Conservation (phyloP, 1,140 invertebrate species). For the Dufourea novaeangliae region DNA sequence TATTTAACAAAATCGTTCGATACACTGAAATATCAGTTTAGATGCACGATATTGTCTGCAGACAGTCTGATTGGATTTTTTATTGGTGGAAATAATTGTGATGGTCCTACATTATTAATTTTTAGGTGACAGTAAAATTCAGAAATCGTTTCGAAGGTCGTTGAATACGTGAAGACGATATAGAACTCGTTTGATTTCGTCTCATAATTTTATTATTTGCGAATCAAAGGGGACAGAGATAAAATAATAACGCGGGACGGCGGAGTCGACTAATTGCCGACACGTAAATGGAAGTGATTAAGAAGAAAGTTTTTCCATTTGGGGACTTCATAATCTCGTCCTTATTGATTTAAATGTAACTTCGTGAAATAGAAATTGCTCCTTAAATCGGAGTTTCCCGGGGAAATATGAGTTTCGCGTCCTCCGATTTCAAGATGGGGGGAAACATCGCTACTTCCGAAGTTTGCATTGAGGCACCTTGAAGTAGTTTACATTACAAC, state of each 20-base stretch:
- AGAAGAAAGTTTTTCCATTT: conserved; percentile 47
- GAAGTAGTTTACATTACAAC: not conserved
- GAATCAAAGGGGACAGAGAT: conserved; percentile 19
- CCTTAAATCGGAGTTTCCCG: not conserved
- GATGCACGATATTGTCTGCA: too few species aligned
- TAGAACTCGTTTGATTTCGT: not conserved
- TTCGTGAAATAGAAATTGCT: conserved; percentile 28
- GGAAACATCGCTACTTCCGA: conserved; percentile 14
- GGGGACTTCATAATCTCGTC: conserved; percentile 33
- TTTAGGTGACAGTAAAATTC: too few species aligned
- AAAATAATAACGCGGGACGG: conserved; percentile 9
- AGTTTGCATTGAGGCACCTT: not conserved
- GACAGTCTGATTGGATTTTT: too few species aligned
- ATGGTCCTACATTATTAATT: too few species aligned
- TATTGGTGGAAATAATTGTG: too few species aligned
- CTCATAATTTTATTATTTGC: not conserved
- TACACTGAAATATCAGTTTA: too few species aligned
- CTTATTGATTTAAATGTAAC: conserved; percentile 47
- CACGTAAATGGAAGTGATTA: conserved; percentile 41
- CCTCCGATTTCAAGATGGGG: conserved; percentile 5
- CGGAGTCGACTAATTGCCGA: conserved; percentile 38
- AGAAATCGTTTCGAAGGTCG: too few species aligned
- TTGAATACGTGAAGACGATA: not conserved
- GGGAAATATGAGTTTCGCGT: conserved; percentile 16
- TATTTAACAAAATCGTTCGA: too few species aligned